Percentiles rank a stretch among this genome's conserved stretches.
These are phyloP conservation scores for Epizoanthus fatuus DNA, from an alignment of 92 coral and sea anemone species.

Conservation along the genomic window DNA sequence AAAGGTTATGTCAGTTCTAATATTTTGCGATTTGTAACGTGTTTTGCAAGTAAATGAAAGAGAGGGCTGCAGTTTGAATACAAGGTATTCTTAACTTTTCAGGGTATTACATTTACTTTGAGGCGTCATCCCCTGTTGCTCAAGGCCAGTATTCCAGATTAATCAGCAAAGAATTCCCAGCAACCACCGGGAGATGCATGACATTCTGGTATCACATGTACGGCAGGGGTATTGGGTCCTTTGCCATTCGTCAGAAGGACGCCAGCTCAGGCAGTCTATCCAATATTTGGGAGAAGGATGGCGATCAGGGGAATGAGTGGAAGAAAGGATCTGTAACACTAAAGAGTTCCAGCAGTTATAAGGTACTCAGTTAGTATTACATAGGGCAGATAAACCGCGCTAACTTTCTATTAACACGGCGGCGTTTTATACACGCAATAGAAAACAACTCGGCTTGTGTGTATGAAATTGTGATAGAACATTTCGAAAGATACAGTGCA, in stretches of 20 bases:
- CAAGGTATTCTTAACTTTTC: not conserved
- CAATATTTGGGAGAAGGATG: conserved; percentile 64
- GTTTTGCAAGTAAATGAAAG: too few species aligned
- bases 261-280: not conserved
- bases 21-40: too few species aligned
- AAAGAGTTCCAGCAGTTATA: conserved; percentile 12
- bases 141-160: conserved; percentile 61
- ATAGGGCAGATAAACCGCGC: too few species aligned
- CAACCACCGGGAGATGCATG: conserved; percentile 57
- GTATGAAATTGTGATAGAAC: too few species aligned
- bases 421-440: too few species aligned
- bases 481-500: too few species aligned
- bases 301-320: conserved; percentile 60
- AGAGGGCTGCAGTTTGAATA: too few species aligned
- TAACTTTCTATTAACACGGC: too few species aligned
- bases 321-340: conserved; percentile 17
- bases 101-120: conserved; percentile 72
- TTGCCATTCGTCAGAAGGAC: conserved; percentile 34
- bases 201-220: conserved; percentile 78
- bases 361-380: not conserved
- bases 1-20: too few species aligned
- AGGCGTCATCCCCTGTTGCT: conserved; percentile 68
- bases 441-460: too few species aligned
- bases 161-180: conserved; percentile 62
- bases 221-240: conserved; percentile 42